These are phyloP conservation scores for Nannoperca obscura DNA, from an alignment of 2,797 vertebrate species.

Conservation along the genomic window DNA sequence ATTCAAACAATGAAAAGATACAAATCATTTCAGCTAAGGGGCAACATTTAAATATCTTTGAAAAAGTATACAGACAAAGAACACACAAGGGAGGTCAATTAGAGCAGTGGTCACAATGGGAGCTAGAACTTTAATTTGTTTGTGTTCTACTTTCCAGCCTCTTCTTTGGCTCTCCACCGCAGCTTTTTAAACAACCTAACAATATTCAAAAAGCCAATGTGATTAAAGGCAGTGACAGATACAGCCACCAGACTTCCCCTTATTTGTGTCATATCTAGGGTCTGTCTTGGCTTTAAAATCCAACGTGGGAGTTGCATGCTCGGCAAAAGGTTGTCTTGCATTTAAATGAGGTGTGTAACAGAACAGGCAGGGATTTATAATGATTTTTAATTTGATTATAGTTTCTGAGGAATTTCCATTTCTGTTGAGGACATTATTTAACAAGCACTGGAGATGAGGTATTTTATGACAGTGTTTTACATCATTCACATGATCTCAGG, in stretches of 20 bases:
- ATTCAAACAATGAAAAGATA: not conserved
- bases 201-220: not conserved
- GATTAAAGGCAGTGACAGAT: slow-evolving; percentile 38
- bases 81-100: not conserved
- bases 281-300: slow-evolving; percentile 11
- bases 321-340: not conserved
- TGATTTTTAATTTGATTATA: too few relatives aligned
- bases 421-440: not conserved
- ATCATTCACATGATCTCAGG: slow-evolving; percentile 1
- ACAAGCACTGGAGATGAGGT: not conserved
- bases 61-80: not conserved
- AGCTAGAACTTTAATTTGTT: slow-evolving; percentile 16
- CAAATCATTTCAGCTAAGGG: not conserved
- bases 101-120: not conserved
- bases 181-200: slow-evolving; percentile 3
- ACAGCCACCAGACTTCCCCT: slow-evolving; percentile 7
- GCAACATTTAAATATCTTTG: not conserved
- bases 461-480: slow-evolving; percentile 21
- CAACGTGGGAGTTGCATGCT: not conserved
- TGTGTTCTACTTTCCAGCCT: slow-evolving; percentile 17
- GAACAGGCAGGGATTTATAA: slow-evolving; percentile 9
- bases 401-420: not conserved
- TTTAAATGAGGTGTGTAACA: slow-evolving; percentile 35
- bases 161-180: slow-evolving; percentile 3
- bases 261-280: slow-evolving; percentile 1